Evolutionary conservation across 2,888 invertebrate species (phyloP).

Genomic region (Plagiodera versicolora): DNA sequence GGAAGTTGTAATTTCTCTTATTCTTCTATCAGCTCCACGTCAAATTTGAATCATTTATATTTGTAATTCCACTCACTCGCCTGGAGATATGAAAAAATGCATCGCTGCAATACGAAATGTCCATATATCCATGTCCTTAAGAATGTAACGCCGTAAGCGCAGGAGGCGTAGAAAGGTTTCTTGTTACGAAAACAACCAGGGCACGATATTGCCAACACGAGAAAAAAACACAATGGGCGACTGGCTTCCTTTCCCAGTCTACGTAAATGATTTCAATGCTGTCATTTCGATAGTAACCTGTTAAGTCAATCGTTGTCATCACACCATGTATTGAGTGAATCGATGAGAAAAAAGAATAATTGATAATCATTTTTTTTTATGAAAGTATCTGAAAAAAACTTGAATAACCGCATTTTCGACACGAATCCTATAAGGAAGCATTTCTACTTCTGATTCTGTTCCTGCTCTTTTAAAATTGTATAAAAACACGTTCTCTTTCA

Average conservation of each 20-base stretch:
- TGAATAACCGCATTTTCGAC: too few relatives aligned
- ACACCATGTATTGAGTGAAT: background rate
- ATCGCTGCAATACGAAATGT: background rate
- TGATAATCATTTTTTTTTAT: too few relatives aligned
- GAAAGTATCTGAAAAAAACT: too few relatives aligned
- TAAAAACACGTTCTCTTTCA: too few relatives aligned
- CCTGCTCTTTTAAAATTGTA: too few relatives aligned
- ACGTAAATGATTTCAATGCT: background rate
- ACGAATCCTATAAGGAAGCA: too few relatives aligned
- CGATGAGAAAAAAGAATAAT: background rate
- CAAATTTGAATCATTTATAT: background rate
- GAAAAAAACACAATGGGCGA: slow-evolving; percentile 16
- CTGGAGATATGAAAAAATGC: background rate
- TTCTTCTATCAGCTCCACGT: background rate
- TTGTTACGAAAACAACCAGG: slow-evolving; percentile 16
- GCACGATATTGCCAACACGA: slow-evolving; percentile 18
- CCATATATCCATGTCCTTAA: slow-evolving; percentile 14
- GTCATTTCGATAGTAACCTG: background rate
- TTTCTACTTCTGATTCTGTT: too few relatives aligned
- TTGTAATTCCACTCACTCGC: background rate
- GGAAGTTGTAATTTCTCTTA: too few relatives aligned
- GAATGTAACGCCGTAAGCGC: slow-evolving; percentile 11
- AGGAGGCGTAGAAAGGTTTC: slow-evolving; percentile 5
- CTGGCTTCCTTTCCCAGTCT: background rate
- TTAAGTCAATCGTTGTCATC: background rate